A percentile compares a stretch with the other conserved stretches of the same genome.
Evolutionary conservation across 2,113 vertebrate species (phyloP).

Genomic region (Pogonocichla stellata): DNA sequence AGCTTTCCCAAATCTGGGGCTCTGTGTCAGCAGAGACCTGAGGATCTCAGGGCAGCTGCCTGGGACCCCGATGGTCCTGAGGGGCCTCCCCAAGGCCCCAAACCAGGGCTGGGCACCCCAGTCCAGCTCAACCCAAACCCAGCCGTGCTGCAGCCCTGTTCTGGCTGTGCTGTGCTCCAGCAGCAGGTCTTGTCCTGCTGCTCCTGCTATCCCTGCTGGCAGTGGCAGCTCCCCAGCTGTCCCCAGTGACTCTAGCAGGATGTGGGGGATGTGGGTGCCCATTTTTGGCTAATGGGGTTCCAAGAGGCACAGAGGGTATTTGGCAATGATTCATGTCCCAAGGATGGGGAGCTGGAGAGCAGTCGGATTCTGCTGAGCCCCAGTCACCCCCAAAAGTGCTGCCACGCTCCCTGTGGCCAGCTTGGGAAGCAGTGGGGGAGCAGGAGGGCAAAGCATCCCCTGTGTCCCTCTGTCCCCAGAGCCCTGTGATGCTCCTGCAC

Average conservation of each 20-base stretch:
- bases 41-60: background rate
- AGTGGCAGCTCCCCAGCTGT: background rate
- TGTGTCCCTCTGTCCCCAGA: background rate
- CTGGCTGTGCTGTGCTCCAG: background rate
- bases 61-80: background rate
- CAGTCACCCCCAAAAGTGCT: background rate
- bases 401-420: background rate
- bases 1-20: rapidly evolving
- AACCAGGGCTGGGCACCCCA: rapidly evolving
- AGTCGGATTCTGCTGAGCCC: background rate
- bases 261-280: background rate
- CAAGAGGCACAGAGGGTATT: background rate
- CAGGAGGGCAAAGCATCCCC: background rate
- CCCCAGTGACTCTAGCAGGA: background rate
- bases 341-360: too few species aligned
- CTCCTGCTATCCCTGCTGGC: background rate
- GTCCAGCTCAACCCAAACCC: background rate
- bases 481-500: background rate
- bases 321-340: too few species aligned
- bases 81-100: rapidly evolving
- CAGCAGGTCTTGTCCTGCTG: background rate
- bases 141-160: rapidly evolving
- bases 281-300: background rate
- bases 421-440: background rate
- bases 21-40: background rate